Base-by-base conservation (phyloP, 2,113 vertebrate species). In the Cynocephalus volans region DNA sequence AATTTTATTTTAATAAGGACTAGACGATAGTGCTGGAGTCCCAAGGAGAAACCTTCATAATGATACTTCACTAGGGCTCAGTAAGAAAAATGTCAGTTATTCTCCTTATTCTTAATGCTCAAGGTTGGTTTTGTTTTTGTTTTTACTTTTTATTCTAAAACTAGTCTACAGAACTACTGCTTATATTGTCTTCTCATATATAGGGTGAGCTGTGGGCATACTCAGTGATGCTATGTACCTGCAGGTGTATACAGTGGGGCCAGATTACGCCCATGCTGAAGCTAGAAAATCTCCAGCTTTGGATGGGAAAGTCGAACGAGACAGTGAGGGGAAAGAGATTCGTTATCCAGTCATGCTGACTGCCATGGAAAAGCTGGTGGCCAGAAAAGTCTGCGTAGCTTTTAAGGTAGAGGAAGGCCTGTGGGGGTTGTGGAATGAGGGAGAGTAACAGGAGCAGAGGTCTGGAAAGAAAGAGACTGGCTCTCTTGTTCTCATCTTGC, bases 331-430 rank as follows among this genome's bases (percentile, higher is more conserved):
- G 31, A 99, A 99, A 75, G 99, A 99, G 96, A 99, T 99, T 81
- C 99, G 99, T 9, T 99, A 99, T 97, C 99, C 99, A 0, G 99
- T 99, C 96, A 99, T 99, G 99, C 99, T 99, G 50, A 99, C 99
- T 0, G 99, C 99, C 98, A 99, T 99, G 99, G 99, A 99, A 98
- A 99, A 99, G 73, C 99, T 99, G 4, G 99, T 99, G 79, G 99
- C 99, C 72, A 99, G 99, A 48, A 99, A 99, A 98, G 99, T 99
- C 97, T 99, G 99, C 79, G 98, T 99, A 45, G 99, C 99, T 18
- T 99, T 99, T 98, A 99, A 99, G 99, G 99, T 99, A 45, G 90
- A 64, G 2, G 28, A 72, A 56, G 13, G 4, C 45, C 52, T 11
- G 52, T 41, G 60, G 14, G 69, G 70, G 4, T 41, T 76, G 3